Percentiles rank a stretch among this genome's conserved stretches.
Evolutionary conservation across 2,797 vertebrate genomes (phyloP).

Genomic region (Microhierax caerulescens): DNA sequence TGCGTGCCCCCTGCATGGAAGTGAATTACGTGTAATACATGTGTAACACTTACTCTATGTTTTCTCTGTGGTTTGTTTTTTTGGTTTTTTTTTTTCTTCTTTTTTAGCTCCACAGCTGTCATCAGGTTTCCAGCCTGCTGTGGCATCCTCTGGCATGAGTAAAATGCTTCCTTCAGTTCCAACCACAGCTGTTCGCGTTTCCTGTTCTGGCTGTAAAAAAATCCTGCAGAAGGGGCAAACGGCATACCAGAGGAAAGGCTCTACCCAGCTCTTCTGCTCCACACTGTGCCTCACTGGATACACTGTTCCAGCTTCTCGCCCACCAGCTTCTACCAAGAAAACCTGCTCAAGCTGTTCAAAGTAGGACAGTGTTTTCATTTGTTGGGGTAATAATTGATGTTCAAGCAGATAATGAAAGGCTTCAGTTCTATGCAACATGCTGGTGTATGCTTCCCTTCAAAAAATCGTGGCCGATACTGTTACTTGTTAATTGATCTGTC

Average conservation of each 20-base stretch:
- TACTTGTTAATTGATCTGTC: neutral
- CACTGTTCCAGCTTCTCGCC: conserved; percentile 81
- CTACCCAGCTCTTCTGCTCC: conserved; percentile 93
- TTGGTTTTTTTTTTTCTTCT: neutral
- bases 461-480: neutral
- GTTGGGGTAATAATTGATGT: neutral
- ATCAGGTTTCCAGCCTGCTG: conserved; percentile 77
- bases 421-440: accelerated
- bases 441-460: neutral
- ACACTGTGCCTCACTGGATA: conserved; percentile 94
- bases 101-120: conserved; percentile 81
- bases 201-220: conserved; percentile 92
- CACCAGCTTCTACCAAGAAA: conserved; percentile 78
- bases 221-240: conserved; percentile 93
- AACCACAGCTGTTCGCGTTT: conserved; percentile 81
- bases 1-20: neutral
- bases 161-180: conserved; percentile 82
- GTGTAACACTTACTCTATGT: conserved; percentile 37
- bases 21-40: neutral
- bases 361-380: conserved; percentile 77
- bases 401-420: neutral
- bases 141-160: conserved; percentile 79
- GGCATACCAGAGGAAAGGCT: conserved; percentile 96
- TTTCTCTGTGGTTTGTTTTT: conserved; percentile 33
- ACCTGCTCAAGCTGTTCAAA: conserved; percentile 90